Percentiles rank a stretch among this genome's conserved stretches.
These are phyloP conservation scores for Arge pagana DNA, from an alignment of 2,888 invertebrate species.

Conservation along the genomic window DNA sequence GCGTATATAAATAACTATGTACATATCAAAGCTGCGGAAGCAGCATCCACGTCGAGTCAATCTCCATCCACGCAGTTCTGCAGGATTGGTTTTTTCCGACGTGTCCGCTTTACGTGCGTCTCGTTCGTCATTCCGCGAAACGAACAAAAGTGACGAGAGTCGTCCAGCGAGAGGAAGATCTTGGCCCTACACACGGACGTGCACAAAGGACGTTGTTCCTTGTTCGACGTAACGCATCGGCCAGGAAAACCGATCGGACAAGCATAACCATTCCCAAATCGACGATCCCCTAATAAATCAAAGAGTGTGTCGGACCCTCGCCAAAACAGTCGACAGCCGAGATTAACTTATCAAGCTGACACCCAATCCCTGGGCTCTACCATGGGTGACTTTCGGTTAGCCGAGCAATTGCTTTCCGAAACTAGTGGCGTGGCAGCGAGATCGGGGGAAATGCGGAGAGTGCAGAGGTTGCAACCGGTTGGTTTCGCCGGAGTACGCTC, in stretches of 20 bases:
- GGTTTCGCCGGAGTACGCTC: constrained; percentile 16
- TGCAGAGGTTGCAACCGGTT: neutral
- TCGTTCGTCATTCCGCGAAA: no score
- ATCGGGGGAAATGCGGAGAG: neutral
- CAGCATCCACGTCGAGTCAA: no score
- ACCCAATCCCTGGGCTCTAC: constrained; percentile 34
- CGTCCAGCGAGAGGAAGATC: no score
- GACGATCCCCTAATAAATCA: constrained; percentile 45
- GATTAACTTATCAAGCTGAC: constrained; percentile 46
- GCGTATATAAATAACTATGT: no score
- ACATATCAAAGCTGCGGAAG: no score
- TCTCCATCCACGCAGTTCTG: no score
- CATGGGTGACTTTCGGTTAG: constrained; percentile 41
- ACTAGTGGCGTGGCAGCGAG: constrained; percentile 8
- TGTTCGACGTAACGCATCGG: neutral
- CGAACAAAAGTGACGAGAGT: no score
- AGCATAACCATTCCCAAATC: constrained; percentile 33
- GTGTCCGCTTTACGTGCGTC: no score
- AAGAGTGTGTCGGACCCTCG: constrained; percentile 43
- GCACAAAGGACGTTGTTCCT: no score
- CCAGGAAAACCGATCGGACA: neutral
- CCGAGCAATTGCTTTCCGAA: constrained; percentile 25
- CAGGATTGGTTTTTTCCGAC: no score
- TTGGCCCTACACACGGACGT: no score
- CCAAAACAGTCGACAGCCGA: constrained; percentile 44